Base-by-base conservation (phyloP, 2,888 invertebrate species). In the Idaea biselata region DNA sequence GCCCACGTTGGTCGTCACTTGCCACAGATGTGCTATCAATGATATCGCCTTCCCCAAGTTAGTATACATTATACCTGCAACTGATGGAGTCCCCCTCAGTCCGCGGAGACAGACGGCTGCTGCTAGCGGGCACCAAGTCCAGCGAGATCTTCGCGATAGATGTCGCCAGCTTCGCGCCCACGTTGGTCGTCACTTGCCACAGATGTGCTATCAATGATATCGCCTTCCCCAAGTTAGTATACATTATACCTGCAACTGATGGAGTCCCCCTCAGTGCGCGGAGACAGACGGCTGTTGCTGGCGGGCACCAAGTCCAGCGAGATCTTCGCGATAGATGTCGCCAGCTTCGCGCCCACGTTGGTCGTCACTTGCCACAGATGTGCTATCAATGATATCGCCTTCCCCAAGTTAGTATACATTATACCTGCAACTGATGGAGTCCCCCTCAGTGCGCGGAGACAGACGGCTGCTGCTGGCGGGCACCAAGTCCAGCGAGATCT, bases 31-130 rank as follows among this genome's bases (percentile, higher is more conserved):
- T 53, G 93, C 96, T 0, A 96, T 99, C 71, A 96, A 96, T 77
- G 96, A 96, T 75, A 89, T 98, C 55, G 94, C 95, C 0, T 98
- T 98, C 86, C 98, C 99, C 2, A 93, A 94, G 97, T 96, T 88
- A 93, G 94, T 83, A 33, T 14, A 16, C 7, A n/a, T n/a, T n/a
- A 0, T 97, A 98, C 0, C 89, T 98, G 69, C 94, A 95, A 67
- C 76, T 95, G 60, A 91, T 94, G 82, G 91, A 93, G 71, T 75
- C 83, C 0, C 68, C 81, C 0, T 2, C 63, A 0, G 16, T 78
- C 55, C 78, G 75, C 1, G 88, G 84, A 0, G 88, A 87, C 18
- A 79, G 94, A 71, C 91, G 94, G 0, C 87, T 94, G 60, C 93
- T 98, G 62, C 93, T 96, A 33, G 96, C 95, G 1, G 97, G 97